Base-by-base conservation (phyloP, 2,888 invertebrate species). In the Apamea crenata region DNA sequence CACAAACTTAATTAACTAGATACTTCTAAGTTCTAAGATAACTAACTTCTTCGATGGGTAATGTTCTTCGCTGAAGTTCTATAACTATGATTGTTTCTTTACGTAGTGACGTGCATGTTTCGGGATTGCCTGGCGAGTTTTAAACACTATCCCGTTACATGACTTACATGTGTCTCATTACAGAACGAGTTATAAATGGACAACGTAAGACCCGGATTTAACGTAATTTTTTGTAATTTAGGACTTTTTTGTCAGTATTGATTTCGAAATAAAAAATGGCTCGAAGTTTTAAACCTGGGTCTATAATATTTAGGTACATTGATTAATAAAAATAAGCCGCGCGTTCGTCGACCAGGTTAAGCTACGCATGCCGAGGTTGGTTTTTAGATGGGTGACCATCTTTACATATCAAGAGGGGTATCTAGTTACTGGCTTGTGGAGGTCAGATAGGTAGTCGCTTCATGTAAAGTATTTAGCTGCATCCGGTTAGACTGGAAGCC, bases 1-100 rank as follows among this genome's bases (percentile, higher is more conserved):
- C 21, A 78, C 32, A 32, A 82, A 82, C 65, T 36, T 47, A 79
- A 66, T 78, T 65, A 78, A 78, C 80, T 8, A 44, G 36, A 50
- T 63, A 18, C 32, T 40, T 36, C 36, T 6, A 36, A 36, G 36
- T 63, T n/a, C 40, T 36, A 29, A 21, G 61, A 53, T 10, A 75
- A 32, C 63, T 21, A 25, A 47, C 36, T 65, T 65, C 4, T 76
- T 75, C 16, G n/a, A 47, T 25, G 40, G 29, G 53, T 44, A 40
- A 76, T 77, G 65, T 47, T 83, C 47, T 65, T 56, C 16, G 53
- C 29, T 63, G 1, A 80, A 65, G 29, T 76, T 83, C 18, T 75
- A 2, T 29, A 80, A 44, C 36, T 36, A 59, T 83, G 21, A 80
- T 77, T 76, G 65, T n/a, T 29, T 29, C 18, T 47, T 3, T 6